Percentiles rank a stretch among this genome's conserved stretches.
Evolutionary conservation across 2,797 vertebrate species (phyloP).

Genomic region (Brachymystax lenok): DNA sequence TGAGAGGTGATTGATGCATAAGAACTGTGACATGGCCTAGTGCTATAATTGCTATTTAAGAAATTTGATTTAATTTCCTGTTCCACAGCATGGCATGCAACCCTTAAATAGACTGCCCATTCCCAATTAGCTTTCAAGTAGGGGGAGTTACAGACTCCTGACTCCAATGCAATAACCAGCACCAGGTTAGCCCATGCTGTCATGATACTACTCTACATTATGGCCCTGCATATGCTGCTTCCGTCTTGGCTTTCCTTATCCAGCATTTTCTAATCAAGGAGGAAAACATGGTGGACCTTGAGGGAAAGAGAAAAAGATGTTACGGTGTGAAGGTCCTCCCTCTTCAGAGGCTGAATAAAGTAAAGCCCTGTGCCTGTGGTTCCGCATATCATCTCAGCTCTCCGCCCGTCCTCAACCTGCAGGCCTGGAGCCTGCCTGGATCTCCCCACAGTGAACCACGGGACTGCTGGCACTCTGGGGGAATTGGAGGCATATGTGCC

Average conservation of each 20-base stretch:
- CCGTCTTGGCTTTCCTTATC: slow-evolving; percentile 41
- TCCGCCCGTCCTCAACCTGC: slow-evolving; percentile 62
- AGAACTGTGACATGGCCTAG: slow-evolving; percentile 56
- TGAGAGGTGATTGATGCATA: slow-evolving; percentile 51
- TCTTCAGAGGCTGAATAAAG: slow-evolving; percentile 31
- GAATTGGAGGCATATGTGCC: slow-evolving; percentile 77
- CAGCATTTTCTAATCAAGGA: slow-evolving; percentile 41
- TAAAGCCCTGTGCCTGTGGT: slow-evolving; percentile 22
- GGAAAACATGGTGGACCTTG: slow-evolving; percentile 45
- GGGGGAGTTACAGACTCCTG: slow-evolving; percentile 44
- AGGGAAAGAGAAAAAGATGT: slow-evolving; percentile 34
- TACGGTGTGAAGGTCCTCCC: slow-evolving; percentile 39
- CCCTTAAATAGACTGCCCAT: slow-evolving; percentile 64
- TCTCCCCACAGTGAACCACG: slow-evolving; percentile 76
- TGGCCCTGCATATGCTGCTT: slow-evolving; percentile 37
- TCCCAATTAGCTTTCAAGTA: slow-evolving; percentile 61
- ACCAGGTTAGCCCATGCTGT: slow-evolving; percentile 25
- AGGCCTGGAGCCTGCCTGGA: slow-evolving; percentile 65
- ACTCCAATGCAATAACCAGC: slow-evolving; percentile 36
- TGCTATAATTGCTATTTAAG: slow-evolving; percentile 48
- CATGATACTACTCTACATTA: slow-evolving; percentile 42
- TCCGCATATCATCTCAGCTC: slow-evolving; percentile 52
- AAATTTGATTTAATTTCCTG: slow-evolving; percentile 64
- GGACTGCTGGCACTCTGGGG: slow-evolving; percentile 79
- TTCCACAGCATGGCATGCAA: slow-evolving; percentile 30